Base-by-base conservation (phyloP, 2,888 invertebrate genomes). In the Fragum whitleyi region DNA sequence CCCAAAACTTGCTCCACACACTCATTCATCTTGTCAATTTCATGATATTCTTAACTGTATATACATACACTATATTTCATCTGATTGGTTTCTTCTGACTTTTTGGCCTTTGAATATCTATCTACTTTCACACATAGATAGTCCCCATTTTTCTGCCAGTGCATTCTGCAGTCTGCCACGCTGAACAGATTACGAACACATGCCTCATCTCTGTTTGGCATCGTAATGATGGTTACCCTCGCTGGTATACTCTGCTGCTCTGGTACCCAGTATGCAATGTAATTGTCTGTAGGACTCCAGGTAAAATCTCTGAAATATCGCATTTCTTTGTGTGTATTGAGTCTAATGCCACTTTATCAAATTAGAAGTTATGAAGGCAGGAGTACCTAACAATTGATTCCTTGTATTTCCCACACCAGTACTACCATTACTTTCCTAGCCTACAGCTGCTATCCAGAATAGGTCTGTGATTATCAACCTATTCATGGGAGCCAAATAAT, bases 71-170 rank as follows among this genome's bases (percentile, higher is more conserved):
- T 96, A 94, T 98, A 99, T 94, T 99, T 99, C 65, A 80, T 77
- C 91, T 98, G 98, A 84, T 96, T 96, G 89, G 98, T 98, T 92
- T 99, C 98, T 74, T 94, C 94, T 51, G 94, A 92, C 92, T 98
- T 98, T 91, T 97, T 97, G n/a, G 96, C 96, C 95, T 98, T 98
- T 3, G 97, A 96, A 94, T 96, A 97, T 77, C 97, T 95, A 93
- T 97, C 97, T 0, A 97, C 97, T 95, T 99, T 99, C 0, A 99
- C 99, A 91, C 99, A 99, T 32, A 99, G 95, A 93, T 98, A 98
- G 94, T 99, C 98, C 0, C 99, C 99, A 29, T 96, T 97, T 94
- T 98, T 98, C 94, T 99, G 99, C 99, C 99, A 99, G 94, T 98
- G 98, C 94, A 99, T 97, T 91, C 98, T 98, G 94, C 99, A 99